Conservation (phyloP, 2,113 vertebrate species). For the Butastur rufipennis region DNA sequence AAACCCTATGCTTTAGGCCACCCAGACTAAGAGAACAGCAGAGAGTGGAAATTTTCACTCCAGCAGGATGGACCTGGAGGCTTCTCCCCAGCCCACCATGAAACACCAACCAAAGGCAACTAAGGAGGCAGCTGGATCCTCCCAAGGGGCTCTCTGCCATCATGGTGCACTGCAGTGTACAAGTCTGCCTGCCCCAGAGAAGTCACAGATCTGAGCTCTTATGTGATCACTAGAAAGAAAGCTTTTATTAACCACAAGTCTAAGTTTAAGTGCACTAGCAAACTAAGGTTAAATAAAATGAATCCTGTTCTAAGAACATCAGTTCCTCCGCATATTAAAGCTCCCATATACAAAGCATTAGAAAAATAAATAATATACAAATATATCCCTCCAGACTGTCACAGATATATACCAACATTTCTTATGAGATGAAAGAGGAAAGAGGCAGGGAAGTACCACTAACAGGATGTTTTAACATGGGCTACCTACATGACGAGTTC, state of each 20-base stretch:
- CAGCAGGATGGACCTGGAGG: neutral
- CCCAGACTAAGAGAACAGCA: neutral
- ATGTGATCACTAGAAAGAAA: neutral
- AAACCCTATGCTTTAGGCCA: neutral
- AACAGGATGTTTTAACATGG: neutral
- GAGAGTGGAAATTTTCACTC: neutral
- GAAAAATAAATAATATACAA: neutral
- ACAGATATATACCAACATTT: neutral
- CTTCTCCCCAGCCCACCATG: neutral
- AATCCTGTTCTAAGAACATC: neutral
- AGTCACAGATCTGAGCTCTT: neutral
- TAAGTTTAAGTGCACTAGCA: neutral
- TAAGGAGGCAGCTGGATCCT: neutral
- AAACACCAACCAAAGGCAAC: neutral
- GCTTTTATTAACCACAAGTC: neutral
- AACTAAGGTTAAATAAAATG: neutral
- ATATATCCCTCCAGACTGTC: neutral
- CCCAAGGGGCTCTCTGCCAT: neutral
- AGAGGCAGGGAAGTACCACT: neutral
- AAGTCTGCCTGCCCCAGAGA: neutral
- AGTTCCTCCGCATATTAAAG: neutral
- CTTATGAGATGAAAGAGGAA: neutral
- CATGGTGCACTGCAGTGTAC: neutral
- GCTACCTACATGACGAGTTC: neutral
- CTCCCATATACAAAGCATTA: neutral